Evolutionary conservation across 1,140 invertebrate genomes (phyloP).

Genomic region (Aphaenogaster floridana): DNA sequence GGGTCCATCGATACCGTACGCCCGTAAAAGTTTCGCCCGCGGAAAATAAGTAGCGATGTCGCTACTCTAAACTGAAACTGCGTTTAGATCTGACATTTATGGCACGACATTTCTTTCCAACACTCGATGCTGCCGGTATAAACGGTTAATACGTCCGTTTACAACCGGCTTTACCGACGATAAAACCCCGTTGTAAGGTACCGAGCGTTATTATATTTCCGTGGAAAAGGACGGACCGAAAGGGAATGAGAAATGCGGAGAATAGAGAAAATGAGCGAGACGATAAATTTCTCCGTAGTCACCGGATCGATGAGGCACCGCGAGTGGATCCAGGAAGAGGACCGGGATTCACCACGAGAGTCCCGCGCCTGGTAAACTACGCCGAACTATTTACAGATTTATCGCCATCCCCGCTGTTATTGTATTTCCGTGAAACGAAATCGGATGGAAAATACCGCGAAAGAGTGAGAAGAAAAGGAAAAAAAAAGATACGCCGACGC

Average conservation of each 20-base stretch:
- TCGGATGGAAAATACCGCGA: conserved; percentile 58
- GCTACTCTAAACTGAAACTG: conserved; percentile 58
- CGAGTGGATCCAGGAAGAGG: conserved; percentile 26
- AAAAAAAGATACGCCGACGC: not conserved
- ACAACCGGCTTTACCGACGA: conserved; percentile 62
- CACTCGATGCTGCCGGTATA: conserved; percentile 61
- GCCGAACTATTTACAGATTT: conserved; percentile 61
- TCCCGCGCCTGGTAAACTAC: conserved; percentile 50
- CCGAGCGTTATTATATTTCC: conserved; percentile 56
- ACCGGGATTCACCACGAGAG: conserved; percentile 42
- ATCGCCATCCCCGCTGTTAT: conserved; percentile 52
- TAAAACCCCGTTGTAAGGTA: conserved; percentile 45
- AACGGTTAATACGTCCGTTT: conserved; percentile 66
- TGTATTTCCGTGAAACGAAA: conserved; percentile 55
- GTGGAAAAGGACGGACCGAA: not conserved
- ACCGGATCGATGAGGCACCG: conserved; percentile 42
- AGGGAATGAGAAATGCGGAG: conserved; percentile 54
- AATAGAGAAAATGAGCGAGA: conserved; percentile 58
- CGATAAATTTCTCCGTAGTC: conserved; percentile 53
- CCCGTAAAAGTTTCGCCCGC: conserved; percentile 41
- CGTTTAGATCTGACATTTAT: conserved; percentile 66
- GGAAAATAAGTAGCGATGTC: conserved; percentile 46
- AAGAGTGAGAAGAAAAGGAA: not conserved
- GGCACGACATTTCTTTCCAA: conserved; percentile 52
- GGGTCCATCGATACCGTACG: conserved; percentile 21